phyloP scores from a whole-genome alignment of 2,888 invertebrate species.

The Chouioia cunea region DNA sequence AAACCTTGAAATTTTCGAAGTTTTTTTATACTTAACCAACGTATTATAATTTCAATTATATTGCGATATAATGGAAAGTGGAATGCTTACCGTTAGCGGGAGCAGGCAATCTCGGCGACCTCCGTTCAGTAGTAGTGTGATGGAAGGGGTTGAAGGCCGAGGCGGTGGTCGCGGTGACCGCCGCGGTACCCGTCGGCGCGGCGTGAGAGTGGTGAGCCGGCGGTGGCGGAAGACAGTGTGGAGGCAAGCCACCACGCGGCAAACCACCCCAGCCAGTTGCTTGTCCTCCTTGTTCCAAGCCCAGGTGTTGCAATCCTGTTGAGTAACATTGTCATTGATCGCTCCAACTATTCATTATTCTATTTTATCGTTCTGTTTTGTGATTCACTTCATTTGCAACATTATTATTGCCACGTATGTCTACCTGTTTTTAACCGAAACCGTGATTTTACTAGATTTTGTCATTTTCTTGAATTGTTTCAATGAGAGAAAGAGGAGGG shows the following conservation, averaged over 20 bases:
- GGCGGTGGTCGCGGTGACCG: constrained; percentile 54
- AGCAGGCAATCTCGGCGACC: constrained; percentile 63
- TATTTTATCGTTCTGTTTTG: too few species aligned
- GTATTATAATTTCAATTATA: neutral
- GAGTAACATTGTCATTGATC: neutral
- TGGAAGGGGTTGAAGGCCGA: constrained; percentile 67
- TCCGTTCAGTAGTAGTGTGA: constrained; percentile 64
- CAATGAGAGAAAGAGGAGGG: too few species aligned
- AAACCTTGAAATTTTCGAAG: too few species aligned
- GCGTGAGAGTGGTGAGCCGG: constrained; percentile 64
- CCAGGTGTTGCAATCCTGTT: constrained; percentile 65
- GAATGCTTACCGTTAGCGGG: constrained; percentile 53
- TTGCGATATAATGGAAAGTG: neutral
- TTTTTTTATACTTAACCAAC: neutral
- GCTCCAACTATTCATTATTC: too few species aligned
- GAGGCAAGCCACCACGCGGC: constrained; percentile 63
- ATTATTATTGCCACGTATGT: too few species aligned
- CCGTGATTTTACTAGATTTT: too few species aligned
- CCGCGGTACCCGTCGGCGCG: constrained; percentile 61
- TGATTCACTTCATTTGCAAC: too few species aligned
- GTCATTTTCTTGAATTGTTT: too few species aligned
- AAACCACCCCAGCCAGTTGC: constrained; percentile 65
- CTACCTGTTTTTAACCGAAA: too few species aligned
- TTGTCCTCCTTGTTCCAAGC: constrained; percentile 64
- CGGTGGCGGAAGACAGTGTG: constrained; percentile 66